These are phyloP conservation scores for Parasteatoda tepidariorum DNA, from an alignment of 1,140 invertebrate species.

Conservation along the genomic window DNA sequence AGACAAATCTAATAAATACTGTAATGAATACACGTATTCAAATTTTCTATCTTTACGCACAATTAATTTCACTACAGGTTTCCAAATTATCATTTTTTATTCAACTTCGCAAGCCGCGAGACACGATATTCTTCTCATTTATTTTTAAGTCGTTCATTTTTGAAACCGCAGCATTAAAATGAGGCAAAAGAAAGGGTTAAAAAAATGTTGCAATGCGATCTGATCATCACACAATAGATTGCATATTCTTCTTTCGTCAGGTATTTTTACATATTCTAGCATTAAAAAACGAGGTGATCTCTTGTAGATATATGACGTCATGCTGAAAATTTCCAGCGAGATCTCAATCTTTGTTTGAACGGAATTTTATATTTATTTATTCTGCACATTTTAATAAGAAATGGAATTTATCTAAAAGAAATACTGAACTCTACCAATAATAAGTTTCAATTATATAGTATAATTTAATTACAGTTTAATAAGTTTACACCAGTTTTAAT, in stretches of 20 bases:
- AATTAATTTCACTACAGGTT: too few species aligned
- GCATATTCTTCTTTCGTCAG: slow-evolving; percentile 44
- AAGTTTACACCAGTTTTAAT: too few species aligned
- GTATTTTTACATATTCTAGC: slow-evolving; percentile 32
- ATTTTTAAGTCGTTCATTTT: neutral
- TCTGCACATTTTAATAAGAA: too few species aligned
- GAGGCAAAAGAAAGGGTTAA: neutral
- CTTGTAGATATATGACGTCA: neutral
- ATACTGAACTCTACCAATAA: too few species aligned
- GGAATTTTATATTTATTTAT: too few species aligned
- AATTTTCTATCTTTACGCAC: too few species aligned
- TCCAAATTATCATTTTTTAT: too few species aligned
- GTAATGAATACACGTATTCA: too few species aligned
- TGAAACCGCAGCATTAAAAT: neutral
- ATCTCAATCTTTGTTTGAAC: neutral
- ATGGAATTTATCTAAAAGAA: too few species aligned
- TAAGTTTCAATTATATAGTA: too few species aligned
- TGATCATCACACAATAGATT: slow-evolving; percentile 27
- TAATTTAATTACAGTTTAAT: too few species aligned
- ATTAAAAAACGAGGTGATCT: slow-evolving; percentile 3
- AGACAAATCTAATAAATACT: too few species aligned
- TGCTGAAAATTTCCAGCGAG: neutral
- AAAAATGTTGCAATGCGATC: slow-evolving; percentile 28
- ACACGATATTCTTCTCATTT: neutral
- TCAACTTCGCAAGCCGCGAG: neutral